Percentiles rank a stretch among this genome's conserved stretches.
These are phyloP conservation scores for Ernsta delagoae DNA, from an alignment of 2,888 invertebrate genomes.

Conservation along the genomic window DNA sequence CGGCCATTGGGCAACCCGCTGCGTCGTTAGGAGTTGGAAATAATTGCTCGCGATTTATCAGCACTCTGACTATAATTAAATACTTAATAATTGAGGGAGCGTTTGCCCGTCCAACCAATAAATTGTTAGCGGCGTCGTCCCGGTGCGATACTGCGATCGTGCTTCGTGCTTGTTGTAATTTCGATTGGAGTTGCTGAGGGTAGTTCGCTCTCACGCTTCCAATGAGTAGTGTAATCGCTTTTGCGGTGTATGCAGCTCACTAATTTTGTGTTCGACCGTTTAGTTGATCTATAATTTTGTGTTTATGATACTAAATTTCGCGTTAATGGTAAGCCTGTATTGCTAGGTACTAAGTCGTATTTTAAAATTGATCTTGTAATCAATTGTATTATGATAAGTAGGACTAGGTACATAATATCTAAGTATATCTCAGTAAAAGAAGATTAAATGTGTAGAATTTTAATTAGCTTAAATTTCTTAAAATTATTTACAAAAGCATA, in stretches of 20 bases:
- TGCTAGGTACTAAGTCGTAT: background rate
- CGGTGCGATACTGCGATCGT: conserved; percentile 69
- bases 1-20: conserved; percentile 70
- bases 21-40: conserved; percentile 74
- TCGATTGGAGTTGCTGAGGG: conserved; percentile 67
- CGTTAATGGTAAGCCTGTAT: conserved; percentile 4
- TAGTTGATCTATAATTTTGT: conserved; percentile 35
- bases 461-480: no score
- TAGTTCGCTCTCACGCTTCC: conserved; percentile 78
- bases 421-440: no score
- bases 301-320: conserved; percentile 21
- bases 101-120: conserved; percentile 63
- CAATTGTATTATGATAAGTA: background rate
- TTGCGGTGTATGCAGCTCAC: conserved; percentile 61
- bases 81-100: conserved; percentile 77
- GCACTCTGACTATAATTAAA: conserved; percentile 74
- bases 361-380: background rate
- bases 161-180: conserved; percentile 75
- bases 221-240: conserved; percentile 69
- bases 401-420: no score
- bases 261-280: conserved; percentile 45
- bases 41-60: conserved; percentile 78
- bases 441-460: no score
- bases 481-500: no score
- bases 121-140: conserved; percentile 58